These are phyloP conservation scores for rat (Rattus norvegicus) DNA, from an alignment of 2,113 vertebrate species.

Conservation along the genomic window GRCr8 NC_086031.1:73505501-73506000, in stretches of 20 bases:
- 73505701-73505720: not conserved
- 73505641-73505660: constrained; percentile 41
- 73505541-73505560: constrained; percentile 46
- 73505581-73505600: constrained; percentile 35
- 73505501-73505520: constrained; percentile 68
- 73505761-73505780: constrained; percentile 26
- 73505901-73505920: not conserved
- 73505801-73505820: constrained; percentile 25
- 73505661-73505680: not conserved
- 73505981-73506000: not conserved
- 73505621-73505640: constrained; percentile 1
- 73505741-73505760: constrained; percentile 43
- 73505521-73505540: constrained; percentile 53
- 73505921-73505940: not conserved
- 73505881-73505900: not conserved
- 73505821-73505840: constrained; percentile 44
- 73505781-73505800: constrained; percentile 47
- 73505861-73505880: constrained; percentile 4
- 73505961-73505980: not conserved
- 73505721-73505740: constrained; percentile 34
- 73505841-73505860: not conserved
- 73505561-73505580: constrained; percentile 58
- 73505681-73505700: constrained; percentile 30
- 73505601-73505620: constrained; percentile 20
- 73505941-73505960: not conserved